Conservation (phyloP, 1,140 invertebrate species). For the Macrobrachium rosenbergii region DNA sequence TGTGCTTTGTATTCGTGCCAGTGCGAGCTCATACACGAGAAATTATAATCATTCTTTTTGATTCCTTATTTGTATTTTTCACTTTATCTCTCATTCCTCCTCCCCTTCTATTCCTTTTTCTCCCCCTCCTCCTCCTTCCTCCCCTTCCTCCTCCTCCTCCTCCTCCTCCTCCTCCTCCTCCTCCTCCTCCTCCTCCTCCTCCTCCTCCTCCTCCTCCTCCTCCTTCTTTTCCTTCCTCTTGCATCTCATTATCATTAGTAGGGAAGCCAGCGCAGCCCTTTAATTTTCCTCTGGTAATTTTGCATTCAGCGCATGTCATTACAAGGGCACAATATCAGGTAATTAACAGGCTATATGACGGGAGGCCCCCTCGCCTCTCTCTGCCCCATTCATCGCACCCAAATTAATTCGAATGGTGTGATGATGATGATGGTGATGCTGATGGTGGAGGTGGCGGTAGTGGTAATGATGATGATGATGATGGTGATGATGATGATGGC, state of each 20-base stretch:
- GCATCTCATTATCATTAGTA: conserved; percentile 62
- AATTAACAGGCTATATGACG: conserved; percentile 59
- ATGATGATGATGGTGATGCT: conserved; percentile 49
- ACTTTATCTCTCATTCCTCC: not conserved
- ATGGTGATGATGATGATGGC: conserved; percentile 31
- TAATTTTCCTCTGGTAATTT: conserved; percentile 61
- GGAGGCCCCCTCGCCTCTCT: conserved; percentile 1
- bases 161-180: not conserved
- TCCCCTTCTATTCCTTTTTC: not conserved
- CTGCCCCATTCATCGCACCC: conserved; percentile 32
- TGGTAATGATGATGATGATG: conserved; percentile 23
- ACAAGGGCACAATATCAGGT: conserved; percentile 56
- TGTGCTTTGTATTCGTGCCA: no score
- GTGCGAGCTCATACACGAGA: no score
- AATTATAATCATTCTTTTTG: not conserved
- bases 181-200: not conserved
- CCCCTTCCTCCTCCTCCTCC: not conserved
- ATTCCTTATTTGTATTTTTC: not conserved
- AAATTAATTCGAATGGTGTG: conserved; percentile 60
- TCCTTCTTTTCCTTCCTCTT: conserved; percentile 37
- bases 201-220: conserved; percentile 18
- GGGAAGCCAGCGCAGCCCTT: conserved; percentile 54
- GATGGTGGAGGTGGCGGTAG: conserved; percentile 22
- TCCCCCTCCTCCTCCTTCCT: not conserved
- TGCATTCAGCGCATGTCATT: conserved; percentile 61